Evolutionary conservation across 2,888 invertebrate genomes (phyloP), one percentile per base, ranked within the genome.

Genomic region (Ctenicera cuprea): DNA sequence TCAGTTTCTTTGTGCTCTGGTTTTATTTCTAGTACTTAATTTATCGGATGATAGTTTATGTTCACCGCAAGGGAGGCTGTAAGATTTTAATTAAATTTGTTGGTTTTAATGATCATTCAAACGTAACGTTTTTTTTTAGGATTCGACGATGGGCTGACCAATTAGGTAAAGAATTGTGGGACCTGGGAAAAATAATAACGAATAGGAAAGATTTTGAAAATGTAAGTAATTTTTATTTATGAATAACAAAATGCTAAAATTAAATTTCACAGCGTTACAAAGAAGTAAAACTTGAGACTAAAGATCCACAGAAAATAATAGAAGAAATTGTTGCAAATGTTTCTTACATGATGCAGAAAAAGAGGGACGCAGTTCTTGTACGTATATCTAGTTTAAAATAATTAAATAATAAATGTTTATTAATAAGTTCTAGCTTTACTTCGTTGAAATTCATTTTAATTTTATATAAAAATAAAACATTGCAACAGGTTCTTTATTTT

Each of bases 361-460:
- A 97, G 91, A 94, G 95, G 89, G 94, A 95, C 82, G 96, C 97
- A n/a, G 94, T 97, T 70, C 90, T 90, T 89, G 94, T 94, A 89
- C 71, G 30, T 50, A 33, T 37, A 37, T 16, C 1, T 9, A 37
- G 1, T 1, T n/a, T n/a, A n/a, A n/a, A 2, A n/a, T 18, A 0
- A 4, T 52, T 3, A 9, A 8, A 9, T 20, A 2, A 48, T 20
- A 48, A 48, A 8, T 16, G 18, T 7, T 48, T 48, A 48, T 41
- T 20, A n/a, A n/a, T n/a, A n/a, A n/a, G n/a, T n/a, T n/a, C n/a
- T n/a, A n/a, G n/a, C n/a, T n/a, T n/a, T n/a, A n/a, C n/a, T n/a
- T n/a, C n/a, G n/a, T n/a, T n/a, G n/a, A n/a, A n/a, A n/a, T n/a
- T n/a, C n/a, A n/a, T n/a, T n/a, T n/a, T n/a, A n/a, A n/a, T n/a